Conservation (phyloP, 2,113 vertebrate genomes). For the Thalassoma bifasciatum region DNA sequence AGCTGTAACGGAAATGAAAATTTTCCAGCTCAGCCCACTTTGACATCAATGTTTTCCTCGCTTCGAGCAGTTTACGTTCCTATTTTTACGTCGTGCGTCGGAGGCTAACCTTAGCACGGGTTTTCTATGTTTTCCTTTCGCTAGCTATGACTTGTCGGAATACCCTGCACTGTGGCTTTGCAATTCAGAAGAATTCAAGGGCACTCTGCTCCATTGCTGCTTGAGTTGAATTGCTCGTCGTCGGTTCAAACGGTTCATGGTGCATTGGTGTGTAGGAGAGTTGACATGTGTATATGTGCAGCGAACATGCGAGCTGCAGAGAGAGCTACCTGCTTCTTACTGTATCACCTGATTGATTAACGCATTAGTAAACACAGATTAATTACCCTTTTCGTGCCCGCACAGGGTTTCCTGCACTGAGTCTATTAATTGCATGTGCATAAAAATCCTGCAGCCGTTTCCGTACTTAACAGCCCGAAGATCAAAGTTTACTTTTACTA, state of each 20-base stretch:
- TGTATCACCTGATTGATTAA: constrained; percentile 49
- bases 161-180: not conserved
- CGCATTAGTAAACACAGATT: constrained; percentile 26
- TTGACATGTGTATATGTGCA: constrained; percentile 31
- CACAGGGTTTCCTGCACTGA: not conserved
- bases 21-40: constrained; percentile 60
- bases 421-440: not conserved
- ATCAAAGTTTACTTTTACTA: not conserved
- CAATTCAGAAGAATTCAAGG: constrained; percentile 46
- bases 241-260: constrained; percentile 25
- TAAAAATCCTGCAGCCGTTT: not conserved
- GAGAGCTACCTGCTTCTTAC: constrained; percentile 1
- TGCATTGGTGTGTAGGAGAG: constrained; percentile 38
- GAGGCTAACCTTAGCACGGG: not conserved
- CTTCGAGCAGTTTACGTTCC: constrained; percentile 16
- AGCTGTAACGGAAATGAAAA: constrained; percentile 27
- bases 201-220: constrained; percentile 41
- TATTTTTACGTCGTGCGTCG: not conserved
- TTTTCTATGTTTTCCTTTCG: not conserved
- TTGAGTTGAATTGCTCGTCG: constrained; percentile 25
- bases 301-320: constrained; percentile 23
- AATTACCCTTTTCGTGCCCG: not conserved
- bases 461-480: not conserved
- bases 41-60: constrained; percentile 62
- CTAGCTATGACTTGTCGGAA: not conserved